Evolutionary conservation across 2,888 invertebrate genomes (phyloP).

Genomic region (Kryphioiulus occultus): DNA sequence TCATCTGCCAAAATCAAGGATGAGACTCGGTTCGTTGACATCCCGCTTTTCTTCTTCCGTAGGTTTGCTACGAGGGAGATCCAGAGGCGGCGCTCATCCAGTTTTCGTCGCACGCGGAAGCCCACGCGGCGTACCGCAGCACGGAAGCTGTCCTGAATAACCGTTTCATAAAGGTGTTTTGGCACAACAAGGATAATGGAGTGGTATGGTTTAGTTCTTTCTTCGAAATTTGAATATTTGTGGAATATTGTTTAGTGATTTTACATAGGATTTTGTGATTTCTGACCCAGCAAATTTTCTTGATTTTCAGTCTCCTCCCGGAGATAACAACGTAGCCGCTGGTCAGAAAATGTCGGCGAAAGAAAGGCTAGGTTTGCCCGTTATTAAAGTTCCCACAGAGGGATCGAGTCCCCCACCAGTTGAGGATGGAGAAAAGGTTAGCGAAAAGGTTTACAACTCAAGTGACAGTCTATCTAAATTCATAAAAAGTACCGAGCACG

Average conservation of each 20-base stretch:
- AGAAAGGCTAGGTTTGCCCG: conserved; percentile 65
- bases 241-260: no score
- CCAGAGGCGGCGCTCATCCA: conserved; percentile 94
- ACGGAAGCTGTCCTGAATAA: conserved; percentile 98
- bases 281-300: background rate
- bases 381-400: conserved; percentile 55
- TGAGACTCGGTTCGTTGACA: conserved; percentile 40
- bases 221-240: background rate
- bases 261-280: no score
- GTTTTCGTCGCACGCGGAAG: conserved; percentile 88
- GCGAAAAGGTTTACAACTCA: background rate
- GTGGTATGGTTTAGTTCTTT: conserved; percentile 7
- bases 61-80: conserved; percentile 74
- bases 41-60: background rate
- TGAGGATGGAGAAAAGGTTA: conserved; percentile 55
- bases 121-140: conserved; percentile 91
- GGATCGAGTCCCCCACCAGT: background rate
- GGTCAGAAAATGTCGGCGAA: conserved; percentile 62
- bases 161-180: conserved; percentile 96
- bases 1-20: background rate
- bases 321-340: conserved; percentile 5
- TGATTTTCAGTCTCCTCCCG: background rate
- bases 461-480: no score
- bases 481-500: no score
- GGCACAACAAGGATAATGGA: conserved; percentile 74